Percentiles rank a stretch among this genome's conserved stretches.
Conservation (phyloP, 2,797 vertebrate species). For the Catostomus latipinnis region DNA sequence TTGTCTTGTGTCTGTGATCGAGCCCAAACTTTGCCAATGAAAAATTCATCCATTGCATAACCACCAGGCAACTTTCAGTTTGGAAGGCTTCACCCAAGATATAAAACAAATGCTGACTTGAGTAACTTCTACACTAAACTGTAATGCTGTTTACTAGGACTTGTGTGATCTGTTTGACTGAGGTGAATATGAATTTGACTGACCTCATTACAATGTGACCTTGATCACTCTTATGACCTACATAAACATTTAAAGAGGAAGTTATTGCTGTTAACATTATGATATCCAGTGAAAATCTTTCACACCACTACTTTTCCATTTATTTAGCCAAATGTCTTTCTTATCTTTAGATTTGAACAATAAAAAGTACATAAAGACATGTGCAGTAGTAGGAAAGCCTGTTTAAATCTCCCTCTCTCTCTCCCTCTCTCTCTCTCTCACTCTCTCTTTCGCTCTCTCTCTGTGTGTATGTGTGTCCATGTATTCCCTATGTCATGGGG, state of each 20-base stretch:
- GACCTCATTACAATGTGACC: background rate
- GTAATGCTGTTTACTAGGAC: background rate
- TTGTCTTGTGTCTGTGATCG: background rate
- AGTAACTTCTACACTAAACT: no score
- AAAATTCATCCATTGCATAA: conserved; percentile 53
- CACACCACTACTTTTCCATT: background rate
- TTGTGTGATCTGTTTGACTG: conserved; percentile 13
- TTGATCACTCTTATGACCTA: background rate
- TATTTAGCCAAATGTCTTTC: background rate
- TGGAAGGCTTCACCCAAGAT: no score
- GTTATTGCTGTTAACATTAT: no score
- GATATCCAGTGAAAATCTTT: background rate
- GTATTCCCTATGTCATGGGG: no score
- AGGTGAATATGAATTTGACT: background rate
- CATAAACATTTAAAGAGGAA: no score
- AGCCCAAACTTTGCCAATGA: conserved; percentile 44
- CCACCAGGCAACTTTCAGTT: no score
- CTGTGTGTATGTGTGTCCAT: no score
- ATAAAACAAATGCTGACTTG: no score
- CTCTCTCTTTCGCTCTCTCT: no score
- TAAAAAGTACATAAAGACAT: background rate
- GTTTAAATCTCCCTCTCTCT: no score
- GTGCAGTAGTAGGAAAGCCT: background rate
- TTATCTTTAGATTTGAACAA: background rate
- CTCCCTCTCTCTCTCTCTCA: no score